Evolutionary conservation across 2,888 invertebrate species (phyloP), one percentile per base, ranked within the genome.

Genomic region (Tetramorium bicarinatum): DNA sequence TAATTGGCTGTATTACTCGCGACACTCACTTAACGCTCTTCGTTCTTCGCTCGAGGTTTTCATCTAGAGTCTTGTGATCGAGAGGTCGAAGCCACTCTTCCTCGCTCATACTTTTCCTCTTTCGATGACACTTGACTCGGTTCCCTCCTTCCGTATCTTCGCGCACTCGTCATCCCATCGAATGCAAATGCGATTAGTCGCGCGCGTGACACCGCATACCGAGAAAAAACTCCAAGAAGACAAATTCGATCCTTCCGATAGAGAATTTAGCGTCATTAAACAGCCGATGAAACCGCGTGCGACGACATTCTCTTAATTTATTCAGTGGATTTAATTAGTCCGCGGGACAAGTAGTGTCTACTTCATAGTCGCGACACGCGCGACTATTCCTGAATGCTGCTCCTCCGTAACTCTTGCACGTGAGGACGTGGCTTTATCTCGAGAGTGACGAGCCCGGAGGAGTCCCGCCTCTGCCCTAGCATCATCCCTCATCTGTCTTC

Each of bases 101-200:
- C 54, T 13, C 15, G 44, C n/a, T 64, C 18, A 15, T 25, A 9
- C 15, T 34, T 44, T n/a, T 34, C 29, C 66, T 38, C 21, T 34
- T 34, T 49, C 21, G 34, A n/a, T 34, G 69, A 44, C 15, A 59
- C 72, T 69, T 54, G 69, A 69, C 44, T 59, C 2, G 54, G 18
- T 54, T 56, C 49, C 54, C 41, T 72, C 41, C 18, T 83, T 56
- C 76, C 49, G 54, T 29, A 61, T 77, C 59, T 29, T 34, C n/a
- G 49, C n/a, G 62, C 54, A 64, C 62, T 82, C 49, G 34, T 82
- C 54, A 15, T 41, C 21, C 34, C 38, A 71, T 80, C 61, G 29
- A 34, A 83, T 44, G 69, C 69, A 83, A 87, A 86, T 82, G 62
- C 77, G 86, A 85, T 85, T 84, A 80, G 82, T 83, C 76, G 34